A percentile compares a stretch with the other conserved stretches of the same genome.
Evolutionary conservation across 2,797 vertebrate genomes (phyloP).

Genomic region (Cottoperca gobio): DNA sequence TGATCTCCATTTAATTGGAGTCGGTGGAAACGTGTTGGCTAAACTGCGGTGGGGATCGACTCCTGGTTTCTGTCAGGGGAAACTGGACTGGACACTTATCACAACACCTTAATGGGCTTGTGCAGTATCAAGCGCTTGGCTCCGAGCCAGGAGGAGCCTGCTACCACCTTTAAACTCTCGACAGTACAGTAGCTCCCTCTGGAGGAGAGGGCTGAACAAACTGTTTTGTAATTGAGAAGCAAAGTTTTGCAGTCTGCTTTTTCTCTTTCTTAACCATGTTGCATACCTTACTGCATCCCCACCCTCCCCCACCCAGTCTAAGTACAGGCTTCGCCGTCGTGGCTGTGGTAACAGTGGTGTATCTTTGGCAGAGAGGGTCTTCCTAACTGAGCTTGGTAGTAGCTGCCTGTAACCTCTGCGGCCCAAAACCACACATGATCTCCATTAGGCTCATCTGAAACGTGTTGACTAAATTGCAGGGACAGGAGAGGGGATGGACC

Average conservation of each 20-base stretch:
- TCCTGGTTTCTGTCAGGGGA: conserved; percentile 78
- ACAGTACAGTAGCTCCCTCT: conserved; percentile 78
- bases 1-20: conserved; percentile 77
- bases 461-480: conserved; percentile 83
- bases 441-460: conserved; percentile 85
- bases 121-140: conserved; percentile 73
- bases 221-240: conserved; percentile 52
- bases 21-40: conserved; percentile 77
- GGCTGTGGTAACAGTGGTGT: conserved; percentile 78
- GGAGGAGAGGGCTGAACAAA: conserved; percentile 73
- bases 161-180: conserved; percentile 46
- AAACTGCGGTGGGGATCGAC: conserved; percentile 76
- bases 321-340: conserved; percentile 73
- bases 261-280: conserved; percentile 60
- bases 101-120: conserved; percentile 83
- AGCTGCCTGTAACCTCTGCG: conserved; percentile 74
- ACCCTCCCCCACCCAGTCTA: conserved; percentile 72
- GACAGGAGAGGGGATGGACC: conserved; percentile 80
- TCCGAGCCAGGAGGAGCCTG: conserved; percentile 55
- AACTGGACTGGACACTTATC: conserved; percentile 82
- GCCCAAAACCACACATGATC: conserved; percentile 82
- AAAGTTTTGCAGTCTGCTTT: conserved; percentile 60
- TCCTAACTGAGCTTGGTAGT: conserved; percentile 67
- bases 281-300: conserved; percentile 73
- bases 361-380: conserved; percentile 77